Base-by-base conservation (phyloP, 2,888 invertebrate species). In the Labia minor region DNA sequence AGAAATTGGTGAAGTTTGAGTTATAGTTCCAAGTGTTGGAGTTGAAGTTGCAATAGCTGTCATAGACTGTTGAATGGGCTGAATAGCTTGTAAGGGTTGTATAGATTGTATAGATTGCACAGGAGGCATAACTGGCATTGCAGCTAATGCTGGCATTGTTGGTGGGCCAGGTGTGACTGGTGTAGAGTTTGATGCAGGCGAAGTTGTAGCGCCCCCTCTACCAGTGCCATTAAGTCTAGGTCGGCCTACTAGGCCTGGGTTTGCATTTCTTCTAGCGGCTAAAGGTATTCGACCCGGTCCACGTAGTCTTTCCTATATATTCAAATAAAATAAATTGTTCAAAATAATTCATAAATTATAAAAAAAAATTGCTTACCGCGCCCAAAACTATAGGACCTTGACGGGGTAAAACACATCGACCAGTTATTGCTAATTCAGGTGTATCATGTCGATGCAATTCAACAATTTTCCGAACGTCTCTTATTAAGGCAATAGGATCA, bases 361-460 rank as follows among this genome's bases (percentile, higher is more conserved):
- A 26, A 26, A 26, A 26, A 6, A 26, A 6, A 26, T 26, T 26
- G 3, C n/a, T 4, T 49, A 49, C 49, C 49, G 8, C 49, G 3
- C 49, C 49, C 3, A 49, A 16, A 16, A 49, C 2, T 4, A 16
- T 14, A 10, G 49, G 49, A 8, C 49, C 49, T 49, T 49, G 49
- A 49, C 49, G 49, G 2, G 49, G 49, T 16, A 49, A 49, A 49
- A 49, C 49, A 16, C 49, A 49, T 67, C 85, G 80, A 2, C 95
- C 95, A 1, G 94, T 94, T 65, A 92, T 81, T 0, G 96, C 92
- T 72, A 86, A 78, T 61, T 90, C 87, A 62, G 89, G 88, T 73
- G 86, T 89, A 76, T 96, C 96, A 73, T 90, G 88, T 66, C 92
- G 83, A 76, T 97, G 96, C 66, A 90, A 86, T 73, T 92, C 90